These are phyloP conservation scores for Augiades crinisus DNA, from an alignment of 2,888 invertebrate species.

Conservation along the genomic window DNA sequence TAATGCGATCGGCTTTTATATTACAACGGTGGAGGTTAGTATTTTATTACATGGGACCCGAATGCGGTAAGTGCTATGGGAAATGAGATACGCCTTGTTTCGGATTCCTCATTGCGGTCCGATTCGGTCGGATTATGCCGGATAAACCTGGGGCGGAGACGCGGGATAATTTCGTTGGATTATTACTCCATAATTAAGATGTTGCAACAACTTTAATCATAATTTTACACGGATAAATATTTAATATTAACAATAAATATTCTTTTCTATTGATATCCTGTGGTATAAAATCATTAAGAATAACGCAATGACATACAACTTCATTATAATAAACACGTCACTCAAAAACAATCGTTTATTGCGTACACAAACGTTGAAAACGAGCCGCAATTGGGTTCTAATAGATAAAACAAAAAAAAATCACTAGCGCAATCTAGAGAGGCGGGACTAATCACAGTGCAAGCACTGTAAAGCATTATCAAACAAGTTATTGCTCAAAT, in stretches of 20 bases:
- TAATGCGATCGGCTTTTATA: constrained; percentile 78
- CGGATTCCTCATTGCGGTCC: constrained; percentile 54
- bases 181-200: constrained; percentile 1
- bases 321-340: constrained; percentile 1
- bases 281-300: neutral
- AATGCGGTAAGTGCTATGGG: constrained; percentile 69
- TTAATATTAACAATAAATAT: too few relatives aligned
- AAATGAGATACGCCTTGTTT: constrained; percentile 53
- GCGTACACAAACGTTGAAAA: constrained; percentile 12
- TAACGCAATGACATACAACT: neutral
- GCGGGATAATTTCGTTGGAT: constrained; percentile 1
- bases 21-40: constrained; percentile 65
- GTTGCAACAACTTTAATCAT: neutral
- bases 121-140: constrained; percentile 48
- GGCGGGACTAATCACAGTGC: constrained; percentile 62
- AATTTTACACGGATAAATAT: too few relatives aligned
- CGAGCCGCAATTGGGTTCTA: constrained; percentile 28
- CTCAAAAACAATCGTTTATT: constrained; percentile 6
- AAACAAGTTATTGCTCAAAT: constrained; percentile 77
- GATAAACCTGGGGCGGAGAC: constrained; percentile 3
- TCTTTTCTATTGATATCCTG: too few relatives aligned
- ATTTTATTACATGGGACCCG: constrained; percentile 73
- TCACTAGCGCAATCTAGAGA: constrained; percentile 55
- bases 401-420: constrained; percentile 47
- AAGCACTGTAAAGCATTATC: constrained; percentile 68